Conservation (phyloP, 2,797 vertebrate species). For the Anableps anableps region DNA sequence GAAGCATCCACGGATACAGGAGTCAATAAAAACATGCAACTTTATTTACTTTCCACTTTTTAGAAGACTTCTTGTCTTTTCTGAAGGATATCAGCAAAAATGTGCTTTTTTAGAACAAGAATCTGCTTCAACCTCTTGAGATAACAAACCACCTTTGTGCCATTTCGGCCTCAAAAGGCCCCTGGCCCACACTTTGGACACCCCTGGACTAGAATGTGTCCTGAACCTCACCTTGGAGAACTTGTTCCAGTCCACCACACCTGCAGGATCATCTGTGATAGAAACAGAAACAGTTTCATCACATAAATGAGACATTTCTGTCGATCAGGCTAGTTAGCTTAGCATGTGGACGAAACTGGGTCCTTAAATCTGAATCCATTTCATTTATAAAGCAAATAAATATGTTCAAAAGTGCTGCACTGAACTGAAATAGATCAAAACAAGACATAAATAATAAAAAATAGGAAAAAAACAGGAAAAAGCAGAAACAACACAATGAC, state of each 20-base stretch:
- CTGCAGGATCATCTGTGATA: conserved; percentile 79
- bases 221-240: conserved; percentile 87
- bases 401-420: too few relatives aligned
- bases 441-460: too few relatives aligned
- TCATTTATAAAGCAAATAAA: background rate
- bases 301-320: background rate
- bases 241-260: conserved; percentile 84
- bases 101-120: background rate
- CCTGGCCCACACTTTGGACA: too few relatives aligned
- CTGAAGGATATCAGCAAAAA: background rate
- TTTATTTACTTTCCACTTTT: background rate
- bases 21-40: background rate
- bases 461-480: too few relatives aligned
- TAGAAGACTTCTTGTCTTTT: background rate
- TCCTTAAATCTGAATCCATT: background rate
- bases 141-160: background rate
- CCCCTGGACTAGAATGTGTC: background rate
- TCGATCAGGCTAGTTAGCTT: background rate
- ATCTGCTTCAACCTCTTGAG: background rate
- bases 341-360: background rate
- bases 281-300: background rate
- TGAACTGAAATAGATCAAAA: too few relatives aligned
- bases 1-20: background rate
- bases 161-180: too few relatives aligned
- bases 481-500: too few relatives aligned